A percentile compares a stretch with the other conserved stretches of the same genome.
These are phyloP conservation scores for Spinibarbus caldwelli DNA, from an alignment of 2,797 vertebrate species.

Conservation along the genomic window DNA sequence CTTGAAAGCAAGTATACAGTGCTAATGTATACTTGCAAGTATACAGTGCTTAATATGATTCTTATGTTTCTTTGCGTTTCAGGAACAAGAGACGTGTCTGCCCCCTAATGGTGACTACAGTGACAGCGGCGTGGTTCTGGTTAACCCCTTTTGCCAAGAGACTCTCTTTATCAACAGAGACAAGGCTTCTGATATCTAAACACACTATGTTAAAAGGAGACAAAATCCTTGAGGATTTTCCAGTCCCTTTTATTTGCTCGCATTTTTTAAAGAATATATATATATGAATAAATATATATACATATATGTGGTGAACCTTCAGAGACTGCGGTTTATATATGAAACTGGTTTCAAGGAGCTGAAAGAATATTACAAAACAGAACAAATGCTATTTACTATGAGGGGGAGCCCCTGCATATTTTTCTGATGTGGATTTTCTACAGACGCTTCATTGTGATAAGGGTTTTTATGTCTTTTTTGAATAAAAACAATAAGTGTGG, in stretches of 20 bases:
- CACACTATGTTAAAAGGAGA: constrained; percentile 68
- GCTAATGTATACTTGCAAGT: constrained; percentile 25
- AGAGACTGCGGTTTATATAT: constrained; percentile 92
- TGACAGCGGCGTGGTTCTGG: constrained; percentile 93
- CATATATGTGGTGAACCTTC: constrained; percentile 85
- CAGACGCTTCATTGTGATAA: constrained; percentile 83
- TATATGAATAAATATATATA: constrained; percentile 74
- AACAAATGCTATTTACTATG: constrained; percentile 69
- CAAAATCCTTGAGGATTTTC: constrained; percentile 78
- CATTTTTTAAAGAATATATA: constrained; percentile 75
- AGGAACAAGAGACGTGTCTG: constrained; percentile 89
- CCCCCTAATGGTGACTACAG: constrained; percentile 96
- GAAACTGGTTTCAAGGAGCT: constrained; percentile 76
- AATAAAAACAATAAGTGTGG: constrained; percentile 72
- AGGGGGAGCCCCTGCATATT: constrained; percentile 84
- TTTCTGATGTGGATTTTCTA: constrained; percentile 89
- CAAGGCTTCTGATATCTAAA: constrained; percentile 91
- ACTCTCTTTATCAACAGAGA: constrained; percentile 92
- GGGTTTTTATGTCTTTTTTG: constrained; percentile 85
- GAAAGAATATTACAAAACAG: constrained; percentile 86
- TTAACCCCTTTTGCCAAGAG: constrained; percentile 99
- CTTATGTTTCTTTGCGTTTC: constrained; percentile 58
- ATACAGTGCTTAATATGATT: constrained; percentile 13
- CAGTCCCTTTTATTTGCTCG: constrained; percentile 59
- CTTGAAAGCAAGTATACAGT: background rate